Conservation (phyloP, 2,888 invertebrate genomes). For the Nephrotoma appendiculata region DNA sequence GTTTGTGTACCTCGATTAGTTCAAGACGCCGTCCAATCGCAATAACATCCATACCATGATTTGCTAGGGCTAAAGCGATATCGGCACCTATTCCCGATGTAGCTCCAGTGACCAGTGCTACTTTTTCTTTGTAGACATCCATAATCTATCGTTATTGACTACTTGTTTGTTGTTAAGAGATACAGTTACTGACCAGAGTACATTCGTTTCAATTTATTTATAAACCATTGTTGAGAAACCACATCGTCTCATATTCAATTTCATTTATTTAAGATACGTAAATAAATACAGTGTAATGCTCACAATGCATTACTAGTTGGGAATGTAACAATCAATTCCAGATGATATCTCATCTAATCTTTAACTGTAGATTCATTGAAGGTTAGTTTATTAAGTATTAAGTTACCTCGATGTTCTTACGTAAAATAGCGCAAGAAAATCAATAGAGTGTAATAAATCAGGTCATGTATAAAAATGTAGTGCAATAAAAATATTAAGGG, state of each 20-base stretch:
- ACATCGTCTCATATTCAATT: neutral
- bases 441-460: neutral
- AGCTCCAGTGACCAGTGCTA: conserved; percentile 33
- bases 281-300: neutral
- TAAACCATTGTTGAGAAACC: neutral
- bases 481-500: no score
- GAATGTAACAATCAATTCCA: neutral
- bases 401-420: neutral
- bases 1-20: conserved; percentile 29
- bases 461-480: neutral
- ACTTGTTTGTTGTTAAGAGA: neutral
- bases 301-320: neutral
- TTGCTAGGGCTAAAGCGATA: conserved; percentile 27
- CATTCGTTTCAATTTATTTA: neutral
- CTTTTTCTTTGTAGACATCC: conserved; percentile 21
- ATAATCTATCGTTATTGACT: neutral
- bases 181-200: neutral
- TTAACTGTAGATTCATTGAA: neutral
- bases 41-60: conserved; percentile 36
- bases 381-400: neutral
- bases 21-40: conserved; percentile 37
- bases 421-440: neutral
- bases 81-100: conserved; percentile 34
- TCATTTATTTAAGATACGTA: neutral
- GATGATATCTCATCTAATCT: neutral